phyloP scores from a whole-genome alignment of 1,140 invertebrate species.

The Drosophila dunni region DNA sequence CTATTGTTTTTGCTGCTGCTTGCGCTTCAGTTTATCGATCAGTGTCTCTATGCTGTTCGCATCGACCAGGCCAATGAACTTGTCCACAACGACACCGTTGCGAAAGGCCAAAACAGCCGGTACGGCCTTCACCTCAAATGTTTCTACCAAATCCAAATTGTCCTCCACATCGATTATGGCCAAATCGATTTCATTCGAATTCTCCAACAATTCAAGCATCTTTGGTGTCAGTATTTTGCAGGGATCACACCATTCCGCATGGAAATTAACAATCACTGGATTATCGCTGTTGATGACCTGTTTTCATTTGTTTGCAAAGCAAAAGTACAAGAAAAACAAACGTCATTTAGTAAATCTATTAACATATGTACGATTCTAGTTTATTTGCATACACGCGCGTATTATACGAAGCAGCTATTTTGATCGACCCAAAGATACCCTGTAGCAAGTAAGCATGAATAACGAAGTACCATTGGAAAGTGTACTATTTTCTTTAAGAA shows the following conservation, averaged over 20 bases:
- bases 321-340: slow-evolving; percentile 20
- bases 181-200: slow-evolving; percentile 91
- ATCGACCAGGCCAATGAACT: slow-evolving; percentile 96
- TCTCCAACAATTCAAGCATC: slow-evolving; percentile 92
- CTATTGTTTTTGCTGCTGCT: slow-evolving; percentile 70
- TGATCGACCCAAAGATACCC: slow-evolving; percentile 33
- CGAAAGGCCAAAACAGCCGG: slow-evolving; percentile 95
- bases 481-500: too few relatives aligned
- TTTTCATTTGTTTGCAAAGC: background rate
- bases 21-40: slow-evolving; percentile 89
- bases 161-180: slow-evolving; percentile 97
- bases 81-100: slow-evolving; percentile 94
- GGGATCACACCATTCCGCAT: slow-evolving; percentile 97
- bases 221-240: slow-evolving; percentile 97
- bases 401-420: background rate
- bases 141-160: slow-evolving; percentile 91
- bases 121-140: slow-evolving; percentile 95
- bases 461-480: too few relatives aligned
- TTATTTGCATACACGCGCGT: slow-evolving; percentile 69
- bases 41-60: slow-evolving; percentile 93
- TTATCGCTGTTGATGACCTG: slow-evolving; percentile 92
- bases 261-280: slow-evolving; percentile 94
- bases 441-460: background rate
- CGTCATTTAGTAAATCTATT: slow-evolving; percentile 5
- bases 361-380: slow-evolving; percentile 26